Evolutionary conservation across 2,113 vertebrate species (phyloP).

Genomic region (Dendropsophus ebraccatus): DNA sequence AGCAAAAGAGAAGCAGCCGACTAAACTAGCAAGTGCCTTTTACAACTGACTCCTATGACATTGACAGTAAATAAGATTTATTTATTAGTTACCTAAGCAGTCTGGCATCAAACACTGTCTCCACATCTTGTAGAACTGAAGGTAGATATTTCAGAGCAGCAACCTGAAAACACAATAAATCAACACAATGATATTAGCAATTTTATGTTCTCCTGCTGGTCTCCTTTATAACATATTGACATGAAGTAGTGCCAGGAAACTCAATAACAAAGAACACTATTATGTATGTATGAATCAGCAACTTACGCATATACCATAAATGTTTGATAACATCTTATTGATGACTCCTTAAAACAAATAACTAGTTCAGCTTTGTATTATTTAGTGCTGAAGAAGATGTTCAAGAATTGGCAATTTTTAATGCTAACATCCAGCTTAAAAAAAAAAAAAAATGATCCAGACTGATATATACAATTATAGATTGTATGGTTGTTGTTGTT

Average conservation of each 20-base stretch:
- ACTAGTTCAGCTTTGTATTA: constrained; percentile 1
- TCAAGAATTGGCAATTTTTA: background rate
- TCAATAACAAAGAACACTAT: constrained; percentile 9
- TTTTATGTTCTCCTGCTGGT: constrained; percentile 29
- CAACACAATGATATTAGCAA: constrained; percentile 32
- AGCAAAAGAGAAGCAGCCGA: background rate
- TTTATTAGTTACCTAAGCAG: constrained; percentile 81
- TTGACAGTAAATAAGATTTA: constrained; percentile 33
- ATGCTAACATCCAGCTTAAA: no score
- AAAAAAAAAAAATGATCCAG: no score
- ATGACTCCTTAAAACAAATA: constrained; percentile 26
- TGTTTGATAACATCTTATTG: constrained; percentile 33
- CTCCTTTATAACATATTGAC: constrained; percentile 18
- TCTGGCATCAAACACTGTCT: constrained; percentile 91
- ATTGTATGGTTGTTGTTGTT: no score
- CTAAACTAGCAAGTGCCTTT: background rate
- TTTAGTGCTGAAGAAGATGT: background rate
- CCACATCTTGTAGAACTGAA: constrained; percentile 92
- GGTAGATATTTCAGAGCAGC: constrained; percentile 97
- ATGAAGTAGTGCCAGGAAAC: constrained; percentile 21
- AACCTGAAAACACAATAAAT: constrained; percentile 75
- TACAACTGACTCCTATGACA: constrained; percentile 18
- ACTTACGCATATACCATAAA: constrained; percentile 32
- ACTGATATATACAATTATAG: no score
- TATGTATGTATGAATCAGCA: constrained; percentile 9